Conservation (phyloP, 23 tunicate species). For the Halocynthia aurantium region DNA sequence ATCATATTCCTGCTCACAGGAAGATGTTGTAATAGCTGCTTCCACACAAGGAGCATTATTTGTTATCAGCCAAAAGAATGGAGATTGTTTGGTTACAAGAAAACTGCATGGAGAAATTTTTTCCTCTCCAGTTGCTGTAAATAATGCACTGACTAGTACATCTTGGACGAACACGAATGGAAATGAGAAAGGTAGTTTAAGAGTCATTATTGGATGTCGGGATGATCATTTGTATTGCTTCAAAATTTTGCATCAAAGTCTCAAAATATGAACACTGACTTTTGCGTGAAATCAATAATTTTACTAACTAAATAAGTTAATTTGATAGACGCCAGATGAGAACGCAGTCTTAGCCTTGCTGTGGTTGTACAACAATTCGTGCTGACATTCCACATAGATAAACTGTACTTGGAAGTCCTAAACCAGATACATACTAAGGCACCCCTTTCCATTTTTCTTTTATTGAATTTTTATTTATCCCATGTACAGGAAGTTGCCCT, state of each 20-base stretch:
- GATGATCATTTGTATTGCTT: slow-evolving; percentile 43
- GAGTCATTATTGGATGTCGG: slow-evolving; percentile 52
- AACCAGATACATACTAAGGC: too few relatives aligned
- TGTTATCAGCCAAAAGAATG: slow-evolving; percentile 24
- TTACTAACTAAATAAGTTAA: too few relatives aligned
- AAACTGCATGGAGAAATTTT: slow-evolving; percentile 58
- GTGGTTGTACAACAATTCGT: too few relatives aligned
- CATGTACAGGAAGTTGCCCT: too few relatives aligned
- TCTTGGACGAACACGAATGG: background rate
- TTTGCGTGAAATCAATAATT: too few relatives aligned
- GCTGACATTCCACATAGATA: too few relatives aligned
- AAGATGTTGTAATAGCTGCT: slow-evolving; percentile 32
- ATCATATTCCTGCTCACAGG: background rate
- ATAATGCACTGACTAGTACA: too few relatives aligned
- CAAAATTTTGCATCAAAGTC: background rate
- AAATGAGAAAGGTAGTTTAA: background rate
- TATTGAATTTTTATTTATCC: too few relatives aligned
- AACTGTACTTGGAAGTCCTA: too few relatives aligned
- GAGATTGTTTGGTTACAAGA: slow-evolving; percentile 22
- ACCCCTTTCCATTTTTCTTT: too few relatives aligned
- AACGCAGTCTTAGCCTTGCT: too few relatives aligned
- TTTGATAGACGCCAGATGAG: too few relatives aligned
- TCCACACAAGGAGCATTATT: slow-evolving; percentile 40
- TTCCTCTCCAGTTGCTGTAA: slow-evolving; percentile 65
- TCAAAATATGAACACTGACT: background rate